Evolutionary conservation across 2,797 vertebrate species (phyloP).

Genomic region (Helostoma temminkii): DNA sequence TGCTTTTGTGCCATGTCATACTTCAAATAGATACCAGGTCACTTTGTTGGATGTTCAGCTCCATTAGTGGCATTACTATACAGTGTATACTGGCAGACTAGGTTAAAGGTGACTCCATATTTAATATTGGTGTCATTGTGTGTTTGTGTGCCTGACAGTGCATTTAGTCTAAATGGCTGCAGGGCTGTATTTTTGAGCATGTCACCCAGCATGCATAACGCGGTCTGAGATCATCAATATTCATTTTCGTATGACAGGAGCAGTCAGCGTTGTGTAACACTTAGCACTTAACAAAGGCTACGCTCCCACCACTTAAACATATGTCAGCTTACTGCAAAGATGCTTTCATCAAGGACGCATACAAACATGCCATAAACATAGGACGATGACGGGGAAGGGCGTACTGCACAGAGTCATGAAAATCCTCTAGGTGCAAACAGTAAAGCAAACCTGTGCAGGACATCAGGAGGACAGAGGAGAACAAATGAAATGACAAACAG

Average conservation of each 20-base stretch:
- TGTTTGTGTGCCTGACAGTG: slow-evolving; percentile 41
- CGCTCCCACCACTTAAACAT: slow-evolving; percentile 72
- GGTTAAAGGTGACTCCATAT: slow-evolving; percentile 50
- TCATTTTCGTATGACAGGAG: slow-evolving; percentile 77
- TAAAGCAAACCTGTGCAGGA: slow-evolving; percentile 1
- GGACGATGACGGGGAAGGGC: not conserved
- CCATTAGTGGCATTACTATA: slow-evolving; percentile 19
- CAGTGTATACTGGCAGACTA: slow-evolving; percentile 15
- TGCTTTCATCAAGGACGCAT: slow-evolving; percentile 64
- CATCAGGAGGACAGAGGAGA: not conserved
- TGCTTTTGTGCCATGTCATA: not conserved
- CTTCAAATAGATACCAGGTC: not conserved
- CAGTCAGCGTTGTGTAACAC: slow-evolving; percentile 72
- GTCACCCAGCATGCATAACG: slow-evolving; percentile 69
- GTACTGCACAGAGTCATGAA: no score
- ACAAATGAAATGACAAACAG: not conserved
- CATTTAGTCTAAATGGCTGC: slow-evolving; percentile 57
- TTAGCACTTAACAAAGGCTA: slow-evolving; percentile 68
- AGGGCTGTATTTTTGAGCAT: slow-evolving; percentile 67
- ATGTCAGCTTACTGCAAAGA: slow-evolving; percentile 60
- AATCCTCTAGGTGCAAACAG: slow-evolving; percentile 45
- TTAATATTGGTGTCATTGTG: slow-evolving; percentile 27
- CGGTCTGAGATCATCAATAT: slow-evolving; percentile 78
- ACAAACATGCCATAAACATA: slow-evolving; percentile 44
- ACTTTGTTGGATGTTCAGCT: slow-evolving; percentile 1